phyloP scores from a whole-genome alignment of 2,888 invertebrate species.

The Stratiomys singularior region DNA sequence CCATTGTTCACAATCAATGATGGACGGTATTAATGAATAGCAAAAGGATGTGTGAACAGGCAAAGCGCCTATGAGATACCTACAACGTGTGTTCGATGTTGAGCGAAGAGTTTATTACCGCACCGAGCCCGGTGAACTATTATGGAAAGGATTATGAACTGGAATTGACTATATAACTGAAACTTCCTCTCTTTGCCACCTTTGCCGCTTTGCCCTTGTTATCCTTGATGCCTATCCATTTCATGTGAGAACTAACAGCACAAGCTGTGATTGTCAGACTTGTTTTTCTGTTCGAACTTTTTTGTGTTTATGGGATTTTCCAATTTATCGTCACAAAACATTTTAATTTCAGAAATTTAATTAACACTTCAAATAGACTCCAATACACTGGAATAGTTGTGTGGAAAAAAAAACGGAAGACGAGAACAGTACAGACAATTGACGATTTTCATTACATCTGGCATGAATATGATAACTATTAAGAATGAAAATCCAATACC shows the following conservation, averaged over 20 bases:
- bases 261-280: constrained; percentile 36
- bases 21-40: constrained; percentile 51
- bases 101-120: constrained; percentile 27
- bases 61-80: constrained; percentile 21
- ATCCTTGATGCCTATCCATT: constrained; percentile 16
- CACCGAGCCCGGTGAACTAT: constrained; percentile 33
- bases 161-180: constrained; percentile 22
- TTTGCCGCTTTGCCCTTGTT: background rate
- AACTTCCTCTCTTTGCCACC: too few relatives aligned
- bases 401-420: background rate
- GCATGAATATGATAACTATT: background rate
- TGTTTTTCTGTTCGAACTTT: constrained; percentile 26
- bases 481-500: background rate
- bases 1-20: constrained; percentile 55
- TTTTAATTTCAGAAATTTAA: constrained; percentile 66
- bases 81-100: constrained; percentile 3
- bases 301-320: constrained; percentile 59
- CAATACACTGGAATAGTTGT: background rate
- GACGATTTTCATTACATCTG: background rate
- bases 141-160: constrained; percentile 35
- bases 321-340: constrained; percentile 66
- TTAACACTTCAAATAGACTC: constrained; percentile 58
- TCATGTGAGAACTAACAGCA: constrained; percentile 26
- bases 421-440: background rate
- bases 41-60: constrained; percentile 23